phyloP scores from a whole-genome alignment of 2,888 invertebrate genomes.

The Euzophera pinguis region DNA sequence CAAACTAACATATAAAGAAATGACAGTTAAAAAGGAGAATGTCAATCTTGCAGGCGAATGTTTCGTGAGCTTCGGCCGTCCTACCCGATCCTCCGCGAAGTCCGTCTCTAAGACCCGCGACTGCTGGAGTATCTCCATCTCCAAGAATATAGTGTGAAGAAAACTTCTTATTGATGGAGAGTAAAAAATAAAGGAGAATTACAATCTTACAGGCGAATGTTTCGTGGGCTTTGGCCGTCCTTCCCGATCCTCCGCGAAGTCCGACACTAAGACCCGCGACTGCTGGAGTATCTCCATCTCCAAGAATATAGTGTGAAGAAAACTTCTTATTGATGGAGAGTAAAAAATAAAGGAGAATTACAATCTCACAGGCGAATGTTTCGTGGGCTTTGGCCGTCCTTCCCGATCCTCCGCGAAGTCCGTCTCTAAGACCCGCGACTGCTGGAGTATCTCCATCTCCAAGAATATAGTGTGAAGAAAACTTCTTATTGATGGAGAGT shows the following conservation, averaged over 20 bases:
- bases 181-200: too few relatives aligned
- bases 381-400: constrained; percentile 51
- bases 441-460: constrained; percentile 88
- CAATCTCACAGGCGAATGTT: constrained; percentile 80
- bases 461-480: constrained; percentile 90
- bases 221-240: constrained; percentile 56
- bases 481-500: too few relatives aligned
- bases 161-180: too few relatives aligned
- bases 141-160: constrained; percentile 90
- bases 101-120: constrained; percentile 90
- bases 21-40: neutral
- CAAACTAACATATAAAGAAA: too few relatives aligned
- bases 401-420: constrained; percentile 85
- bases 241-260: constrained; percentile 83
- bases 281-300: constrained; percentile 89
- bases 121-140: constrained; percentile 88
- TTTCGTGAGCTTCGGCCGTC: constrained; percentile 55
- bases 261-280: constrained; percentile 89
- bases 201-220: constrained; percentile 80
- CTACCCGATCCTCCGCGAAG: constrained; percentile 82
- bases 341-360: too few relatives aligned
- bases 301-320: constrained; percentile 89
- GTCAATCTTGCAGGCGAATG: constrained; percentile 73
- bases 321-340: too few relatives aligned
- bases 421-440: constrained; percentile 89